Evolutionary conservation across 2,797 vertebrate genomes (phyloP), one percentile per base, ranked within the genome.

Genomic region (Halcyon badia): DNA sequence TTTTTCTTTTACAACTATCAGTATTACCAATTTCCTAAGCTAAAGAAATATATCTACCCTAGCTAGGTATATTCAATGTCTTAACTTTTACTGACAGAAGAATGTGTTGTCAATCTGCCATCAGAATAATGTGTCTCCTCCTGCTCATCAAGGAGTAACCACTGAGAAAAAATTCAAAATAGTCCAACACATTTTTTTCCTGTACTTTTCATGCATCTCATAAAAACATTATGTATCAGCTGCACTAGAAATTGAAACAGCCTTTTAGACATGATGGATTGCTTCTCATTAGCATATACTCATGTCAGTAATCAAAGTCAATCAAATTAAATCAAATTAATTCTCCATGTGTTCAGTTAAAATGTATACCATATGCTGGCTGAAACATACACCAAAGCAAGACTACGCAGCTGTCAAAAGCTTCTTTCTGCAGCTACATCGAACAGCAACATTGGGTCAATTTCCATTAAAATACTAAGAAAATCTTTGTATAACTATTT

Each of bases 271-370:
- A 85, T 18, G 77, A 77, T 87, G 71, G 78, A 95, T 85, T 90
- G 68, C 46, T 91, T 95, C 94, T 92, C 71, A 96, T 97, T 78
- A 96, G 57, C 96, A 95, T 93, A 97, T 9, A 76, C 65, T 93
- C 81, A 83, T 78, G 78, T 75, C 94, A 89, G 83, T 92, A 95
- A 95, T 91, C 93, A 95, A 89, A 94, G 91, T 89, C 86, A 87
- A 96, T 96, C 94, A 89, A 81, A 78, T 89, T 78, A 85, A 90
- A 87, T 90, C 73, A 93, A 94, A 83, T 86, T 84, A 97, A 86
- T 89, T 88, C 72, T 85, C 91, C 57, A 19, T 46, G 89, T 77
- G 60, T 78, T 92, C 86, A 68, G 78, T 84, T 94, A 80, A 94
- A 90, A 93, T 37, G 39, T n/a, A 33, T 64, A 80, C 62, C 94